phyloP scores from a whole-genome alignment of 2,113 vertebrate genomes.

The Delphinapterus leucas region DNA sequence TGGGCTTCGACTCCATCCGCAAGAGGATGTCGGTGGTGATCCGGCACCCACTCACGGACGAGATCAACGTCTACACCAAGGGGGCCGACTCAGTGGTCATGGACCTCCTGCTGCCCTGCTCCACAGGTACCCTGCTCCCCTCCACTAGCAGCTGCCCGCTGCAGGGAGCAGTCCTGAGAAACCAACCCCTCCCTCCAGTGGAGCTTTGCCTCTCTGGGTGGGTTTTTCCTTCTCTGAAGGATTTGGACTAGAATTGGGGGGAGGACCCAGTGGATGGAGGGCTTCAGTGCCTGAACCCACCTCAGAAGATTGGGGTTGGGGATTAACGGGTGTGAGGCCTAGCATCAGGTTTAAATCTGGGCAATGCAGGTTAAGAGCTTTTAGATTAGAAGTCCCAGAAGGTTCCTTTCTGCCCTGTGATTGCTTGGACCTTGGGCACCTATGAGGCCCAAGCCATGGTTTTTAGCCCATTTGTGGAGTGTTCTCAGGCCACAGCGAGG shows the following conservation, averaged over 20 bases:
- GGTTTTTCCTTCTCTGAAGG: not conserved
- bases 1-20: constrained; percentile 94
- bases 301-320: not conserved
- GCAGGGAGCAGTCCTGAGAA: not conserved
- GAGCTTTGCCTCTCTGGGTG: not conserved
- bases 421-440: not conserved
- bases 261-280: not conserved
- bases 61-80: constrained; percentile 97
- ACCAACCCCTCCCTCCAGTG: not conserved
- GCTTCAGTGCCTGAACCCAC: not conserved
- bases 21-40: constrained; percentile 99
- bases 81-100: constrained; percentile 96
- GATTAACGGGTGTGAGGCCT: too few relatives aligned
- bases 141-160: accelerated
- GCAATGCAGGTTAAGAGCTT: not conserved
- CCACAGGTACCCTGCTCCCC: constrained; percentile 79
- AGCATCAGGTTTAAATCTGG: not conserved
- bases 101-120: constrained; percentile 91
- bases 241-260: not conserved
- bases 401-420: not conserved
- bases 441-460: not conserved
- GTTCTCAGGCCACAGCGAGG: not conserved
- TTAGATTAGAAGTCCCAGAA: not conserved
- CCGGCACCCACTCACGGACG: constrained; percentile 92
- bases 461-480: not conserved